Evolutionary conservation across 2,888 invertebrate species (phyloP), one percentile per base, ranked within the genome.

Genomic region (Polydrusus cervinus): DNA sequence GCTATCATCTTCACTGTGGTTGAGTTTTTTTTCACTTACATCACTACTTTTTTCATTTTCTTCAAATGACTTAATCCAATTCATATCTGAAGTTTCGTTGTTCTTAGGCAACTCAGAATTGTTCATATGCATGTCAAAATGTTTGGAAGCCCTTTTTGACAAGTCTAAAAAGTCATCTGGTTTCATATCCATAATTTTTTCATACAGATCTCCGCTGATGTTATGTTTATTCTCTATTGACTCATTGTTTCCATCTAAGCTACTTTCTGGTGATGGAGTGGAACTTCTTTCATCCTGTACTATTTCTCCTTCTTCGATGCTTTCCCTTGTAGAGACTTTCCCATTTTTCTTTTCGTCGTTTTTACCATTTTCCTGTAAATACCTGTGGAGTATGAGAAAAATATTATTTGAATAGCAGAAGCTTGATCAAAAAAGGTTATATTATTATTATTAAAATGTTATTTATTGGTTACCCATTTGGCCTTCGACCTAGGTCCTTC

Each of bases 301-400:
- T 20, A 47, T 62, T 47, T 62, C 47, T 45, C 43, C 43, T 45
- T 47, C 47, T 45, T 47, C 43, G 45, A 20, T 62, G 9, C 47
- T 62, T 5, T 43, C 40, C 8, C 49, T 20, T 40, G 13, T 55
- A 10, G 25, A 38, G 3, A 53, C 53, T 10, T 51, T 66, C 14
- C 72, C 72, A 72, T 72, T 72, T 66, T 66, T 66, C 18, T 47
- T 66, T 11, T 70, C 70, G 9, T 57, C 49, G 51, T 25, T 72
- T 60, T 60, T 60, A n/a, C 72, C 72, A 66, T 72, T 72, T 51
- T 66, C 72, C 13, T 11, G 60, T 40, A 18, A n/a, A n/a, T n/a
- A 16, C 30, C 60, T 64, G 25, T 11, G 34, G n/a, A 65, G n/a
- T n/a, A 38, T 7, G 30, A 55, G 34, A 55, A 20, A 55, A 34